Evolutionary conservation across 2,113 vertebrate species (phyloP), one percentile per base, ranked within the genome.

Genomic region (Archilochus colubris): DNA sequence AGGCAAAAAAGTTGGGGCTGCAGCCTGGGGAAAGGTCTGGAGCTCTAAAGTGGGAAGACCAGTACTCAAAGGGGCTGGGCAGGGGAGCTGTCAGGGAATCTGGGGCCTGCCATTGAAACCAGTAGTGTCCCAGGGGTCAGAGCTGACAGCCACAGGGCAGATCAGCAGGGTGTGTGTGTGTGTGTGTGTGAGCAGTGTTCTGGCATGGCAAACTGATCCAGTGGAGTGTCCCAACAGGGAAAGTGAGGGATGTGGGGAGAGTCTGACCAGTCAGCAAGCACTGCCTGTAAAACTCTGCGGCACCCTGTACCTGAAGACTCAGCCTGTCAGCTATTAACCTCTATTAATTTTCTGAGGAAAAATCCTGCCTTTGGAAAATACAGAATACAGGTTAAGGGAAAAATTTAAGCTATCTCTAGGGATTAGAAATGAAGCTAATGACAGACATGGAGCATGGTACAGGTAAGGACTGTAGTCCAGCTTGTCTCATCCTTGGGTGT

Each of bases 151-250:
- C 20, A 7, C 33, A 1, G 2, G 40, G 33, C 54, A 58, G 59
- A 3, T 5, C 38, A 40, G 38, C 38, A 7, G 17, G 10, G 7
- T 2, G 10, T 40, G 40, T 40, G 40, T 40, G 40, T 40, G 40
- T 40, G 40, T 40, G 40, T 40, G 40, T 40, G 40, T 40, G 40
- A 50, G 76, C 57, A 40, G 44, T 5, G 2, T 94, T 78, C 78
- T n/a, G 21, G 48, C 38, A n/a, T 0, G 0, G 59, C 38, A 59
- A 48, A 68, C 54, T 38, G 24, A 43, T 33, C 18, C 1, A 2
- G 48, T 38, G n/a, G 36, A 6, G 21, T 1, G 9, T 54, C 55
- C 40, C 55, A 31, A 59, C 14, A 44, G 55, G 38, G 75, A 55
- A 66, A 58, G 63, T 0, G 0, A 76, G 36, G 14, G 53, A 5